These are phyloP conservation scores for Lemur catta DNA, from an alignment of 2,797 vertebrate species.

Conservation along the genomic window DNA sequence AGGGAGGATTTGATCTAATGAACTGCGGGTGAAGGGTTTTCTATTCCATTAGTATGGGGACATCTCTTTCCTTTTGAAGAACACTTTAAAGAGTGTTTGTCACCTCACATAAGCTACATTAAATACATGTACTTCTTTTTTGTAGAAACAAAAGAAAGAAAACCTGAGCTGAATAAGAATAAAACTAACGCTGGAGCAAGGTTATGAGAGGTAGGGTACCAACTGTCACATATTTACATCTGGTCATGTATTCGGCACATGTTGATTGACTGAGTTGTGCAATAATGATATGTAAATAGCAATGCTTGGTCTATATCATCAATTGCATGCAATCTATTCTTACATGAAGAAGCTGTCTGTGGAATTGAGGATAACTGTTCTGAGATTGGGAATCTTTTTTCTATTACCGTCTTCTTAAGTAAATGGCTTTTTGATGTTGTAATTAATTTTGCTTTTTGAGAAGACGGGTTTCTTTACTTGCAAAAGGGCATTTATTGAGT, in stretches of 20 bases:
- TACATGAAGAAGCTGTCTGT: neutral
- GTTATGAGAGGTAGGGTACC: neutral
- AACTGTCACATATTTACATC: neutral
- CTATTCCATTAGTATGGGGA: neutral
- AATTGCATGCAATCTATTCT: neutral
- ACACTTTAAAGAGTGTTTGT: neutral
- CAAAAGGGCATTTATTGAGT: neutral
- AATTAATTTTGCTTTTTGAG: neutral
- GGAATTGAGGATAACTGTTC: neutral
- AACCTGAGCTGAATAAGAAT: neutral
- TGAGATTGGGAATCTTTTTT: neutral
- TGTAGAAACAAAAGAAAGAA: neutral
- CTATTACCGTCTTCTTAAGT: neutral
- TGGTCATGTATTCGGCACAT: neutral
- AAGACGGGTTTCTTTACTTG: neutral
- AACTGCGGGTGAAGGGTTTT: conserved; percentile 29
- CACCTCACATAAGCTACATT: neutral
- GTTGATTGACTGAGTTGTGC: neutral
- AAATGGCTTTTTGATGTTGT: neutral
- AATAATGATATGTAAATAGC: neutral
- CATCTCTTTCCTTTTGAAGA: conserved; percentile 21
- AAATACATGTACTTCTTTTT: neutral
- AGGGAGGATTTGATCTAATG: conserved; percentile 11
- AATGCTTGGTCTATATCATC: neutral
- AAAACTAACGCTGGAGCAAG: neutral